phyloP scores from a whole-genome alignment of 2,113 vertebrate genomes.

The Ailuropoda melanoleuca region DNA sequence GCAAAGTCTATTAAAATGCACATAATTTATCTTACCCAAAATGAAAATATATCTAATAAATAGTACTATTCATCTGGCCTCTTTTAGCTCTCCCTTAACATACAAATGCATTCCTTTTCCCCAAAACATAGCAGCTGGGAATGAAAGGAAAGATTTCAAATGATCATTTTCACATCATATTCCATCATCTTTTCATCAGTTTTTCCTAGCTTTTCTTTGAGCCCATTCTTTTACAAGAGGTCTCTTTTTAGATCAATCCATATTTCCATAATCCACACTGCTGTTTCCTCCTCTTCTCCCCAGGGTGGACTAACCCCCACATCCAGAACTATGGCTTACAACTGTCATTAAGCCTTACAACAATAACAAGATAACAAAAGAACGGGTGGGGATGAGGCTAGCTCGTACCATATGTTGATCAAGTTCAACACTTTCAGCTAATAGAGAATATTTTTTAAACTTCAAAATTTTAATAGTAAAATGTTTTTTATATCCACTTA shows the following conservation, averaged over 20 bases:
- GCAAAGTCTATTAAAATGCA: conserved; percentile 88
- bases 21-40: conserved; percentile 84
- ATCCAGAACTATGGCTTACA: conserved; percentile 95
- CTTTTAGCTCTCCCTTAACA: conserved; percentile 85
- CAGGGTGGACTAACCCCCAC: conserved; percentile 96
- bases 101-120: conserved; percentile 93
- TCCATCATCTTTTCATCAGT: conserved; percentile 90
- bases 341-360: conserved; percentile 97
- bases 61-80: conserved; percentile 87
- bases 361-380: conserved; percentile 98
- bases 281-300: conserved; percentile 93
- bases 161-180: conserved; percentile 93
- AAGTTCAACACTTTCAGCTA: conserved; percentile 79
- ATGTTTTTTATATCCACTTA: conserved; percentile 45
- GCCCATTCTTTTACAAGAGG: conserved; percentile 90
- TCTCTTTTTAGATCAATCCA: conserved; percentile 96
- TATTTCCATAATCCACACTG: conserved; percentile 99
- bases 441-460: conserved; percentile 83
- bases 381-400: conserved; percentile 89
- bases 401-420: conserved; percentile 96
- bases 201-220: conserved; percentile 95
- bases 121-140: conserved; percentile 94
- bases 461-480: conserved; percentile 84
- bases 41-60: conserved; percentile 87
- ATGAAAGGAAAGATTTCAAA: conserved; percentile 93